Percentiles rank a stretch among this genome's conserved stretches.
These are phyloP conservation scores for Enteromius treurensis DNA, from an alignment of 2,797 vertebrate species.

Conservation along the genomic window DNA sequence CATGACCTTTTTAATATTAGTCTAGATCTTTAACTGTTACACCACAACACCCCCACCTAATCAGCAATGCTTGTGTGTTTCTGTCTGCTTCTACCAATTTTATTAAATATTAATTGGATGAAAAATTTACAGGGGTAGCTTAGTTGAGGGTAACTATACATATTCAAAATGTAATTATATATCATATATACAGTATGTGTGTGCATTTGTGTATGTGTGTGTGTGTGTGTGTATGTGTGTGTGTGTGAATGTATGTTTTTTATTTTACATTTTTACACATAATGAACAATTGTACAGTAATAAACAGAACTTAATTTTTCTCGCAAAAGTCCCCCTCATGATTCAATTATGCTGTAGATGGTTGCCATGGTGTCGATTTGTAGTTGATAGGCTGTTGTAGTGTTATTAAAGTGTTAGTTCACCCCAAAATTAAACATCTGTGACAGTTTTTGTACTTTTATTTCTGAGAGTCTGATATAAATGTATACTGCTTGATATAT, in stretches of 20 bases:
- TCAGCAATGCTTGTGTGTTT: not conserved
- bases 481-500: not conserved
- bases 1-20: slow-evolving; percentile 12
- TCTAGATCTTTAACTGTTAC: slow-evolving; percentile 15
- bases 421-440: no score
- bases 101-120: not conserved
- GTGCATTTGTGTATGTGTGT: no score
- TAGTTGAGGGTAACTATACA: not conserved
- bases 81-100: not conserved
- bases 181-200: no score
- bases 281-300: not conserved
- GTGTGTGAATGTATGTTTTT: no score
- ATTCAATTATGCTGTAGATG: not conserved
- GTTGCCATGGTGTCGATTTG: not conserved
- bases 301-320: not conserved
- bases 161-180: no score
- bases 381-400: not conserved
- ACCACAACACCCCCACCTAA: not conserved
- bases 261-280: not conserved
- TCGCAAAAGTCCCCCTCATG: not conserved
- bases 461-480: not conserved
- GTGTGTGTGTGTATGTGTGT: not conserved
- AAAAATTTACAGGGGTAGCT: not conserved
- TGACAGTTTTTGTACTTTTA: no score
- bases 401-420: no score